Conservation (phyloP, 2,888 invertebrate species). For the Euproctis similis region DNA sequence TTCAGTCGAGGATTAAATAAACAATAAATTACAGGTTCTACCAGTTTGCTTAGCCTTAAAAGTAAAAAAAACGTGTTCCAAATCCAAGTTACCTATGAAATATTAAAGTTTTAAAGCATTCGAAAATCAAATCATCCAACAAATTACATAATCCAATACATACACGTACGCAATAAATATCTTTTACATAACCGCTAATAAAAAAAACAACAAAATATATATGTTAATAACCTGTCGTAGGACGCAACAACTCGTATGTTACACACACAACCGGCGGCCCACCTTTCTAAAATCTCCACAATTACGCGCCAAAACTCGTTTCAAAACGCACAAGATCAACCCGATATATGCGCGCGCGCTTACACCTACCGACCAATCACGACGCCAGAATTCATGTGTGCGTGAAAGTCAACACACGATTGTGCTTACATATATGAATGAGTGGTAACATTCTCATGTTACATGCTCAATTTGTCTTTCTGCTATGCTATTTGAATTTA, state of each 20-base stretch:
- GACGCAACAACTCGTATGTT: constrained; percentile 36
- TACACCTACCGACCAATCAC: constrained; percentile 35
- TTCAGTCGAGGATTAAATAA: too few species aligned
- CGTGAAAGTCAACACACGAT: constrained; percentile 20
- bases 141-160: constrained; percentile 6
- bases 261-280: constrained; percentile 40
- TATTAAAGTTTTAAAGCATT: too few species aligned
- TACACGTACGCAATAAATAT: constrained; percentile 26
- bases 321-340: constrained; percentile 45
- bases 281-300: constrained; percentile 73
- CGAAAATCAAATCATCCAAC: not conserved
- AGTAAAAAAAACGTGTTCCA: too few species aligned
- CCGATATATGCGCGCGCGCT: constrained; percentile 47
- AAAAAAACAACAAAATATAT: constrained; percentile 7
- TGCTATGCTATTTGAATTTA: constrained; percentile 19
- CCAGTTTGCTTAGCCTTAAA: too few species aligned
- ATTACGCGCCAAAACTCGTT: constrained; percentile 58
- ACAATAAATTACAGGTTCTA: too few species aligned
- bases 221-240: constrained; percentile 22
- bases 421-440: constrained; percentile 19
- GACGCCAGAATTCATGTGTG: constrained; percentile 21
- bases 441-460: constrained; percentile 22
- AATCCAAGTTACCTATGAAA: too few species aligned
- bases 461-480: constrained; percentile 7
- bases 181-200: constrained; percentile 32